Evolutionary conservation across 1,140 invertebrate species (phyloP).

Genomic region (Bursaphelenchus mucronatus): DNA sequence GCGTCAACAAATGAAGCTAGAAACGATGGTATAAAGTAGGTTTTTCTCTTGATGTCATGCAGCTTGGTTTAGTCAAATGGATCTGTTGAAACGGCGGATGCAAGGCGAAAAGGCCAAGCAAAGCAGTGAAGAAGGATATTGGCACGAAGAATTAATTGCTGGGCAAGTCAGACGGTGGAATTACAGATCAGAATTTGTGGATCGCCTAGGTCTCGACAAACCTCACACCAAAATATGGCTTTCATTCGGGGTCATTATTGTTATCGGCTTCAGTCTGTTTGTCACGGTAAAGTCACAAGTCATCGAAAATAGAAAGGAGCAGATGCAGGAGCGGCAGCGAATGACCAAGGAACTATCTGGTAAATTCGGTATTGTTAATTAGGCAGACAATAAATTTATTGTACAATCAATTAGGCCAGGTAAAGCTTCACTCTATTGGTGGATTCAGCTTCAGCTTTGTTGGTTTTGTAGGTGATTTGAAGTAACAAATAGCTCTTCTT

Average conservation of each 20-base stretch:
- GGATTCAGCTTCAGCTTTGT: neutral
- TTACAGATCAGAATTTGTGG: constrained; percentile 30
- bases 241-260: constrained; percentile 24
- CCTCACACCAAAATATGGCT: constrained; percentile 28
- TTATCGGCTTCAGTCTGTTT: constrained; percentile 25
- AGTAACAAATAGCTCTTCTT: constrained; percentile 6
- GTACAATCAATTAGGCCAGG: no score
- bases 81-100: constrained; percentile 21
- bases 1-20: no score
- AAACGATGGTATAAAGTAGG: no score
- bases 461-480: neutral
- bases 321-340: constrained; percentile 30
- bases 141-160: constrained; percentile 16
- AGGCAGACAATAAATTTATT: no score
- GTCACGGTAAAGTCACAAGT: constrained; percentile 28
- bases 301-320: constrained; percentile 30
- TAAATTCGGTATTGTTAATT: neutral
- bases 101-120: neutral
- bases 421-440: no score
- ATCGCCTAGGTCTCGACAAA: constrained; percentile 17
- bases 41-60: no score
- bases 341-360: constrained; percentile 13
- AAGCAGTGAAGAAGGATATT: constrained; percentile 11
- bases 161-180: constrained; percentile 28
- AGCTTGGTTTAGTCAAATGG: constrained; percentile 13